These are phyloP conservation scores for Lacerta viridis DNA, from an alignment of 2,797 vertebrate species.

Conservation along the genomic window DNA sequence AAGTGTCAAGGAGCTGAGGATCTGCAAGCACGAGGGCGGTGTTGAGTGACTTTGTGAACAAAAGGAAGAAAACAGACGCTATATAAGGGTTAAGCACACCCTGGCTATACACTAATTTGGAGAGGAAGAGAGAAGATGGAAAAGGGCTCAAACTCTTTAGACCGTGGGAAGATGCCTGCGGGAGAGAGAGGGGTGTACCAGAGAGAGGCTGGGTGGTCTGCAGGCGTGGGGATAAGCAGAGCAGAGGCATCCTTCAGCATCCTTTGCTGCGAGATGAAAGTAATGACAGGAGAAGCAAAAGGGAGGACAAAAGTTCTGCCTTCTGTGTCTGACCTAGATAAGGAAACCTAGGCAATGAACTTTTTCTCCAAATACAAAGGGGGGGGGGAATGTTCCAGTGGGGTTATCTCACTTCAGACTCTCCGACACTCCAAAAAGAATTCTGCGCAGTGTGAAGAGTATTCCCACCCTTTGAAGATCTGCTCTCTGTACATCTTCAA, in stretches of 20 bases:
- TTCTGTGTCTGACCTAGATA: slow-evolving; percentile 20
- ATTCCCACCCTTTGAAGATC: slow-evolving; percentile 36
- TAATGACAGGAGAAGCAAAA: slow-evolving; percentile 44
- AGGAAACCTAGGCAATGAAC: slow-evolving; percentile 45
- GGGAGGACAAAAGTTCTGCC: slow-evolving; percentile 24
- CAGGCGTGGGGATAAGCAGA: neutral
- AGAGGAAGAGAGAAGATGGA: slow-evolving; percentile 11
- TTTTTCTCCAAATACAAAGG: slow-evolving; percentile 49
- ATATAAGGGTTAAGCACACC: neutral
- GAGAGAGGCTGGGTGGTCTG: slow-evolving; percentile 22
- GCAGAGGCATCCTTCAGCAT: slow-evolving; percentile 19
- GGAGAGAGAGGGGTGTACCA: neutral
- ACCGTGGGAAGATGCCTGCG: slow-evolving; percentile 6
- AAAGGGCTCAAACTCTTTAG: neutral
- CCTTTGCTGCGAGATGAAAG: slow-evolving; percentile 37
- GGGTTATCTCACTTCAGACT: slow-evolving; percentile 6
- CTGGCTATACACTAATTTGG: neutral
- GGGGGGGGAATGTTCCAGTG: neutral
- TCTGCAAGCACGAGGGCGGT: neutral
- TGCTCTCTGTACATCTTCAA: slow-evolving; percentile 46
- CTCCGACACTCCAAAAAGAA: slow-evolving; percentile 46
- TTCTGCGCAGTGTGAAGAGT: neutral
- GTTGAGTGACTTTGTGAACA: slow-evolving; percentile 20
- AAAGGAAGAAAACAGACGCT: neutral
- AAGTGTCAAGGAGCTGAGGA: neutral